These are phyloP conservation scores for Patiria miniata DNA, from an alignment of 35 echinoderm and acorn worm genomes.

Conservation along the genomic window DNA sequence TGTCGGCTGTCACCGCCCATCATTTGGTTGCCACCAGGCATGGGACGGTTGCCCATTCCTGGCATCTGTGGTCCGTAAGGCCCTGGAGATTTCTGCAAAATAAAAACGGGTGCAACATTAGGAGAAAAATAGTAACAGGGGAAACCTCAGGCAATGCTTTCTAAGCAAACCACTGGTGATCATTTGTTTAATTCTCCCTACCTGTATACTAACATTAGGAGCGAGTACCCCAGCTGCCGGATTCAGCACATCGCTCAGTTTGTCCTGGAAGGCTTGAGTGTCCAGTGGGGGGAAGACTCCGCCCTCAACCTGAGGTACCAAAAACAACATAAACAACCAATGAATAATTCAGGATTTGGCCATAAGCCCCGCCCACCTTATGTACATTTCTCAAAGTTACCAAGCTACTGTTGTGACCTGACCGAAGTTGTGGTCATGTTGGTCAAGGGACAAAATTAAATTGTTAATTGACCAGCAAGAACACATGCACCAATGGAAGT, in stretches of 20 bases:
- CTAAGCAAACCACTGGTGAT: not conserved
- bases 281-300: constrained; percentile 64
- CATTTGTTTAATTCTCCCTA: constrained; percentile 3
- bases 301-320: constrained; percentile 53
- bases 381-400: no score
- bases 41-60: constrained; percentile 24
- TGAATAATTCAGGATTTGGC: no score
- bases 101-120: no score
- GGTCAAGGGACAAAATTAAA: no score
- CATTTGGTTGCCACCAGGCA: constrained; percentile 26
- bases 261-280: constrained; percentile 64
- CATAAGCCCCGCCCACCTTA: no score
- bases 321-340: not conserved
- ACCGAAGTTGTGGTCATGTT: no score
- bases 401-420: no score
- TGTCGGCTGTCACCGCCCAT: constrained; percentile 5
- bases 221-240: constrained; percentile 67
- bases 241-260: constrained; percentile 76
- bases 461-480: no score
- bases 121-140: no score
- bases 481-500: no score
- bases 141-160: no score
- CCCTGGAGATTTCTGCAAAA: not conserved
- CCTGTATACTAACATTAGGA: constrained; percentile 99
- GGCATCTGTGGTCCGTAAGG: constrained; percentile 16